A percentile compares a stretch with the other conserved stretches of the same genome.
phyloP scores from a whole-genome alignment of 2,797 vertebrate species.

The Numenius phaeopus region DNA sequence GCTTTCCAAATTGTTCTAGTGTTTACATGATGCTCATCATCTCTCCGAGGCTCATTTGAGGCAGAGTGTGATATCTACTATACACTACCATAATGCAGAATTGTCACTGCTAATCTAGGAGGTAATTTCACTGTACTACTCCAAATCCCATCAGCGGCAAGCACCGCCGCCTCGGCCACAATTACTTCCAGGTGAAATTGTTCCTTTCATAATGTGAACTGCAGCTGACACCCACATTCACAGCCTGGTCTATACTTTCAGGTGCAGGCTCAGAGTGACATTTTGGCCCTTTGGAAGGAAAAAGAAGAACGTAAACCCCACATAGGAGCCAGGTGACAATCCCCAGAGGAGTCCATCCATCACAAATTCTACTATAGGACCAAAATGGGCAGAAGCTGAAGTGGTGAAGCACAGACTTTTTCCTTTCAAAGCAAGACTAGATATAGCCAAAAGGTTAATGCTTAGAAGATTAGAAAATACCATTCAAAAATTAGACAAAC shows the following conservation, averaged over 20 bases:
- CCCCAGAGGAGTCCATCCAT: background rate
- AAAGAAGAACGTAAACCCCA: background rate
- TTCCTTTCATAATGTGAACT: background rate
- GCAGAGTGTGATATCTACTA: background rate
- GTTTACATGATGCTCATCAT: background rate
- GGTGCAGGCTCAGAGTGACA: background rate
- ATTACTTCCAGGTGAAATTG: background rate
- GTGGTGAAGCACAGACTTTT: background rate
- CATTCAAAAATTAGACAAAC: background rate
- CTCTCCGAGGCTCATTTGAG: background rate
- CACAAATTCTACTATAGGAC: background rate
- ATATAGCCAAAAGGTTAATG: background rate
- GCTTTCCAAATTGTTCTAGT: background rate
- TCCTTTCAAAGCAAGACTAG: background rate
- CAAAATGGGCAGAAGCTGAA: background rate
- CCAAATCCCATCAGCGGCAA: background rate
- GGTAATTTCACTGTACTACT: background rate
- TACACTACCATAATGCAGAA: background rate
- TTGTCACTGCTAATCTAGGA: background rate
- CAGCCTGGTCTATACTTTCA: background rate
- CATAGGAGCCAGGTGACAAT: rapidly evolving
- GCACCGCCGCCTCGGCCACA: background rate
- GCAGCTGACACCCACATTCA: background rate
- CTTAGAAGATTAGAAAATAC: background rate
- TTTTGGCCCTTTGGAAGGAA: background rate